Conservation (phyloP, 2,888 invertebrate species). For the Nipponacmea schrenckii region DNA sequence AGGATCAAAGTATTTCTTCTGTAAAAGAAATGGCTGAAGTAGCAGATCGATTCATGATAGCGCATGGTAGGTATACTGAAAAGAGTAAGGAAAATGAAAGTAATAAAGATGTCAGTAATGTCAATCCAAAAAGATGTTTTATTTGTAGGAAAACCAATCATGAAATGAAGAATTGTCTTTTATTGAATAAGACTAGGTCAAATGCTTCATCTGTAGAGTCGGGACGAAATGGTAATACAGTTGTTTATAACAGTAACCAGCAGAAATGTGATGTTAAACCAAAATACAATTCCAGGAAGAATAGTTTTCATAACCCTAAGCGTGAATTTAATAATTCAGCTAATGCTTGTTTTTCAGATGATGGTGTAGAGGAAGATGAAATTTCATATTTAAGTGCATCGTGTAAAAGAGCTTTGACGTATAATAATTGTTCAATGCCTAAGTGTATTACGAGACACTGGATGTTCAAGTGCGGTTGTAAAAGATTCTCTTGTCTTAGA, state of each 20-base stretch:
- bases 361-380: too few relatives aligned
- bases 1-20: conserved; percentile 10
- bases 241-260: too few relatives aligned
- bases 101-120: neutral
- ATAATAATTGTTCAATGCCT: conserved; percentile 18
- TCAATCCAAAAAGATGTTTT: neutral
- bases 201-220: too few relatives aligned
- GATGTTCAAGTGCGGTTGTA: conserved; percentile 27
- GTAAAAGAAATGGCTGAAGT: conserved; percentile 16
- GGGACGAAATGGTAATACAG: too few relatives aligned
- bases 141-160: neutral
- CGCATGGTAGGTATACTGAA: neutral
- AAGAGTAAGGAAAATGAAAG: neutral
- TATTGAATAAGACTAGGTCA: neutral
- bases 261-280: too few relatives aligned
- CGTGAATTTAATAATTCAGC: neutral
- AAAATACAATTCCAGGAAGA: too few relatives aligned
- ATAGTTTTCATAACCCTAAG: too few relatives aligned
- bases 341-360: neutral
- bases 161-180: neutral
- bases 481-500: conserved; percentile 12
- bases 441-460: conserved; percentile 24
- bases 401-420: neutral
- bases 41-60: conserved; percentile 23
- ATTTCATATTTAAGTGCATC: conserved; percentile 7